phyloP scores from a whole-genome alignment of 2,888 invertebrate species.

The Cosmopolites sordidus region DNA sequence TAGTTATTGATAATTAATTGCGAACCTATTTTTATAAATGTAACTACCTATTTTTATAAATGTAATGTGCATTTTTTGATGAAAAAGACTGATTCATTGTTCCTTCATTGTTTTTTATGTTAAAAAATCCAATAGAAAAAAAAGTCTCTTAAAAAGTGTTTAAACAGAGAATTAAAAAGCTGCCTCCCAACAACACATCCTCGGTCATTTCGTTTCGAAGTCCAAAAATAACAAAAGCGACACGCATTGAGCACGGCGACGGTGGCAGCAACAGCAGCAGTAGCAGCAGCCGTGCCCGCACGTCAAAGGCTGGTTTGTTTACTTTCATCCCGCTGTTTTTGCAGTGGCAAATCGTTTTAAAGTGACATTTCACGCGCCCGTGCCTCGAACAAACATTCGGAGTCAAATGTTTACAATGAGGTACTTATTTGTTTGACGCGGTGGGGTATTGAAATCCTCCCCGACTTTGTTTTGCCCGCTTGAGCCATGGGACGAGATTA shows the following conservation, averaged over 20 bases:
- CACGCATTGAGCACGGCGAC: background rate
- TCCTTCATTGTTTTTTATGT: too few species aligned
- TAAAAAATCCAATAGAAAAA: too few species aligned
- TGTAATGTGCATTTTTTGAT: too few species aligned
- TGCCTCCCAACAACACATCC: too few species aligned
- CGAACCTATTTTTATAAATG: too few species aligned
- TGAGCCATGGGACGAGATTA: background rate
- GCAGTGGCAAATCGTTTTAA: slow-evolving; percentile 20
- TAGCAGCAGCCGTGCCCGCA: slow-evolving; percentile 3
- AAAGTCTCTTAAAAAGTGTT: too few species aligned
- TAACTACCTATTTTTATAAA: too few species aligned
- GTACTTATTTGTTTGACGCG: slow-evolving; percentile 24
- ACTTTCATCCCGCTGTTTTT: slow-evolving; percentile 21
- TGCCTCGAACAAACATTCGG: slow-evolving; percentile 21
- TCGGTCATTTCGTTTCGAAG: background rate
- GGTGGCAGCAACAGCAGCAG: too few species aligned
- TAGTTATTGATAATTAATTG: too few species aligned
- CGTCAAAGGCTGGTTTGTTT: slow-evolving; percentile 21
- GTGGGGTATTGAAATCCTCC: background rate
- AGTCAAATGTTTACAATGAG: slow-evolving; percentile 22
- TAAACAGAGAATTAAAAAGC: too few species aligned
- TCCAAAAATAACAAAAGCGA: background rate
- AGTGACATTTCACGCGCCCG: slow-evolving; percentile 21
- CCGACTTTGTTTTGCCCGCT: background rate
- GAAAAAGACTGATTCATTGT: too few species aligned